Percentiles rank a stretch among this genome's conserved stretches.
phyloP scores from a whole-genome alignment of 2,113 vertebrate species.

The Poeciliopsis occidentalis region DNA sequence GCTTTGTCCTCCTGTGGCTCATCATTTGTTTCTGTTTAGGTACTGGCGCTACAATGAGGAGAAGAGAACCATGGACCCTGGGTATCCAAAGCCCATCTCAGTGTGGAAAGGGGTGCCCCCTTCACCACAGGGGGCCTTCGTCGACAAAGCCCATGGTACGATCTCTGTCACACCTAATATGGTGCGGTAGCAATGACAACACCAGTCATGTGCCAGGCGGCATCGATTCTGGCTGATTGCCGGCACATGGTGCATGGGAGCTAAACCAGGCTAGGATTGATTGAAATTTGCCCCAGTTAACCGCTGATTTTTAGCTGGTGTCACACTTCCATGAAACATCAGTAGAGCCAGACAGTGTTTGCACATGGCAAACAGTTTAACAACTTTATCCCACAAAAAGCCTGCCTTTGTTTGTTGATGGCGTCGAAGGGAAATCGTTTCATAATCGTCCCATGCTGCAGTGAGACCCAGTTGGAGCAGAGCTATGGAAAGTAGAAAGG shows the following conservation, averaged over 20 bases:
- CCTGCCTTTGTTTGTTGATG: constrained; percentile 18
- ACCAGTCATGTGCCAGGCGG: constrained; percentile 32
- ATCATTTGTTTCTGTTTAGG: constrained; percentile 72
- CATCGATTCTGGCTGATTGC: constrained; percentile 56
- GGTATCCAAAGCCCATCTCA: constrained; percentile 95
- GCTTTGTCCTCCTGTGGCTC: constrained; percentile 37
- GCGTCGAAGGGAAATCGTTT: constrained; percentile 21
- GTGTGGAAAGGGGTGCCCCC: constrained; percentile 98
- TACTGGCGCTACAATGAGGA: constrained; percentile 99
- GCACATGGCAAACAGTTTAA: background rate
- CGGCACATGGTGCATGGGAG: constrained; percentile 15
- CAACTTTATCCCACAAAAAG: constrained; percentile 4
- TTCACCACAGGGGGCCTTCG: constrained; percentile 97
- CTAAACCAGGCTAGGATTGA: constrained; percentile 51
- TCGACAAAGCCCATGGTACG: constrained; percentile 97
- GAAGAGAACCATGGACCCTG: constrained; percentile 94
- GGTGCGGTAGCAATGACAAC: constrained; percentile 39
- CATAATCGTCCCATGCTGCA: constrained; percentile 22
- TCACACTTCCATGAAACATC: constrained; percentile 19
- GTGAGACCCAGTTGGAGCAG: constrained; percentile 52
- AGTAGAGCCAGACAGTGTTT: constrained; percentile 6
- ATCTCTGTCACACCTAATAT: constrained; percentile 28
- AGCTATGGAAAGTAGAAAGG: constrained; percentile 49
- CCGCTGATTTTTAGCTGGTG: constrained; percentile 11
- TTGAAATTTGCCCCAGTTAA: constrained; percentile 61